A percentile compares a stretch with the other conserved stretches of the same genome.
Conservation (phyloP, 2,113 vertebrate genomes). For the Leiothrix lutea region DNA sequence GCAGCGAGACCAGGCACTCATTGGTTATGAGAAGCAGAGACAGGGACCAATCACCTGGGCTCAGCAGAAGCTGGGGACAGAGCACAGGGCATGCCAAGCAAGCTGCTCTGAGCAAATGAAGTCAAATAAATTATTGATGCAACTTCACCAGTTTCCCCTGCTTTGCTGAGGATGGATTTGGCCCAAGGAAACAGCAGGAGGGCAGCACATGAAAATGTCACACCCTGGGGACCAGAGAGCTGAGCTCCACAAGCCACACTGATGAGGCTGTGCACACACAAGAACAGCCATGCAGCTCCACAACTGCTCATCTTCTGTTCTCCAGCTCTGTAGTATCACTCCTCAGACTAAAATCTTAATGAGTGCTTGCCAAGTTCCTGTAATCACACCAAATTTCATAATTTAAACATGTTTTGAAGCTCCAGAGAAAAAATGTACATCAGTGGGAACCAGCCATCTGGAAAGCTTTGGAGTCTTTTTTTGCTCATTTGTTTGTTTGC, state of each 20-base stretch:
- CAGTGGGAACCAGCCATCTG: constrained; percentile 61
- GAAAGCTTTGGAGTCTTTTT: constrained; percentile 47
- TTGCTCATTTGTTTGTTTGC: constrained; percentile 62
- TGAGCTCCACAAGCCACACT: background rate
- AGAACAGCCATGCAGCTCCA: background rate
- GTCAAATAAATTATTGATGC: background rate
- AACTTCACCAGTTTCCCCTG: background rate
- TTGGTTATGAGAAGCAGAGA: background rate
- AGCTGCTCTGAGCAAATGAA: background rate
- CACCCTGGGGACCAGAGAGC: background rate
- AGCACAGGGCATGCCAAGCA: background rate
- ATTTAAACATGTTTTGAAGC: constrained; percentile 60
- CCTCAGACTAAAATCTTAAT: constrained; percentile 41
- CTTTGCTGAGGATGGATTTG: background rate
- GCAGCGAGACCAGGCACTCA: background rate
- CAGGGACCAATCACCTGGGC: background rate
- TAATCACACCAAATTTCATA: constrained; percentile 51
- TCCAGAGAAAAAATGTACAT: constrained; percentile 25
- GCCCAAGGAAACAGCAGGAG: background rate
- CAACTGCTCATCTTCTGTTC: constrained; percentile 7
- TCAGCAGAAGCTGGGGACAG: background rate
- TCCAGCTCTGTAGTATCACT: constrained; percentile 3
- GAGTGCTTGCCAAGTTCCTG: constrained; percentile 41
- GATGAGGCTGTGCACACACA: rapidly evolving
- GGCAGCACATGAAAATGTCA: background rate